These are phyloP conservation scores for Beris morrisii DNA, from an alignment of 2,888 invertebrate species.

Conservation along the genomic window DNA sequence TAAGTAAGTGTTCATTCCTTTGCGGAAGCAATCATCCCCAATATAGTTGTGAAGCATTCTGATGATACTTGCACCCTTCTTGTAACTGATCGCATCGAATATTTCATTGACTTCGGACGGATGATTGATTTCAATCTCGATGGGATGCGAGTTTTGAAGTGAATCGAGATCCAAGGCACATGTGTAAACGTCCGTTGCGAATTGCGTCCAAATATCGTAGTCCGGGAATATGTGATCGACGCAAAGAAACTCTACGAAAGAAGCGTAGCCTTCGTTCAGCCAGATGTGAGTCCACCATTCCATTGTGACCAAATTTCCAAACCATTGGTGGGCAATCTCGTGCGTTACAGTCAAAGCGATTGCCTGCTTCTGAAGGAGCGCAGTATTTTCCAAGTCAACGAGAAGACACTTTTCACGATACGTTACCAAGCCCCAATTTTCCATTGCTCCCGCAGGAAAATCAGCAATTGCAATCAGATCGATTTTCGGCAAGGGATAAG, in stretches of 20 bases:
- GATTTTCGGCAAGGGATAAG: conserved; percentile 94
- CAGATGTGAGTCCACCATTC: conserved; percentile 98
- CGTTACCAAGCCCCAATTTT: conserved; percentile 96
- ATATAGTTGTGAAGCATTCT: conserved; percentile 93
- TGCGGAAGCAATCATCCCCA: conserved; percentile 88
- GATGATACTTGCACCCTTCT: conserved; percentile 92
- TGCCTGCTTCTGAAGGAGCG: conserved; percentile 78
- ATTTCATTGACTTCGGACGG: conserved; percentile 96
- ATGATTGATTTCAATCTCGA: conserved; percentile 92
- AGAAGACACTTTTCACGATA: conserved; percentile 89
- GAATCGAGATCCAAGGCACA: conserved; percentile 84
- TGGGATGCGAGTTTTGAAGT: conserved; percentile 91
- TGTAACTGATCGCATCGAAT: conserved; percentile 96
- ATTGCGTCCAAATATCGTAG: conserved; percentile 96
- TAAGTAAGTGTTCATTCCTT: conserved; percentile 90
- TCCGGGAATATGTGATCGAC: conserved; percentile 91
- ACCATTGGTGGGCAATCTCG: conserved; percentile 97
- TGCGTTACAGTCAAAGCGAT: conserved; percentile 89
- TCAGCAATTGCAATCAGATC: conserved; percentile 96
- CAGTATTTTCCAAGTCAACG: conserved; percentile 88
- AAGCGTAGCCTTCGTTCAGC: conserved; percentile 96
- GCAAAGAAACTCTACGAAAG: conserved; percentile 93
- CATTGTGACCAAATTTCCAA: conserved; percentile 97
- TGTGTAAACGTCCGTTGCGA: conserved; percentile 85
- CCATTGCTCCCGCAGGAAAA: conserved; percentile 95